Evolutionary conservation across 2,113 vertebrate species (phyloP).

Genomic region (Oceanites oceanicus): DNA sequence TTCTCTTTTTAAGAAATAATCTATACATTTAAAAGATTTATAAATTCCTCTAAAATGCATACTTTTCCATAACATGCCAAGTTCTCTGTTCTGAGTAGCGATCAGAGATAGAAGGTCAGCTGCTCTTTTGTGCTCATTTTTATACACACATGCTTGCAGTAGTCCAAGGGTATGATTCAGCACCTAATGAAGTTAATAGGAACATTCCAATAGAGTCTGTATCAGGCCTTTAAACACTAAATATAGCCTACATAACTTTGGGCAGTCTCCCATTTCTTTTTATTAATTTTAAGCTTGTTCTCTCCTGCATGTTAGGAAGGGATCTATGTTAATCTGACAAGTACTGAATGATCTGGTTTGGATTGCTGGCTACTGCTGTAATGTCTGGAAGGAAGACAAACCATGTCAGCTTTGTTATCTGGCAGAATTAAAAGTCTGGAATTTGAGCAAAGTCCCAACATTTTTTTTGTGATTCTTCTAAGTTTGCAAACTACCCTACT

Average conservation of each 20-base stretch:
- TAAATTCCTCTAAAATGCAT: neutral
- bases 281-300: neutral
- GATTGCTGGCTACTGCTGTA: neutral
- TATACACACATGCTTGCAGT: neutral
- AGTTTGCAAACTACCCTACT: neutral
- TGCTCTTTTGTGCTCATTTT: neutral
- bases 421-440: neutral
- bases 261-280: neutral
- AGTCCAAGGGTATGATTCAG: neutral
- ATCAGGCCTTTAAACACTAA: neutral
- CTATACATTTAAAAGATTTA: neutral
- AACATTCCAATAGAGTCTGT: neutral
- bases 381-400: constrained; percentile 5
- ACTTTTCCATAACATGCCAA: neutral
- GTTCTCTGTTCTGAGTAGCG: neutral
- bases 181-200: neutral
- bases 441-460: neutral
- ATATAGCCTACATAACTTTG: neutral
- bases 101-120: neutral
- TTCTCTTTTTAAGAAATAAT: neutral
- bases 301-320: neutral
- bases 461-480: neutral
- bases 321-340: constrained; percentile 23
- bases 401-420: neutral
- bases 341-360: neutral